These are phyloP conservation scores for Drosophila hamatofila DNA, from an alignment of 2,888 invertebrate species.

Conservation along the genomic window DNA sequence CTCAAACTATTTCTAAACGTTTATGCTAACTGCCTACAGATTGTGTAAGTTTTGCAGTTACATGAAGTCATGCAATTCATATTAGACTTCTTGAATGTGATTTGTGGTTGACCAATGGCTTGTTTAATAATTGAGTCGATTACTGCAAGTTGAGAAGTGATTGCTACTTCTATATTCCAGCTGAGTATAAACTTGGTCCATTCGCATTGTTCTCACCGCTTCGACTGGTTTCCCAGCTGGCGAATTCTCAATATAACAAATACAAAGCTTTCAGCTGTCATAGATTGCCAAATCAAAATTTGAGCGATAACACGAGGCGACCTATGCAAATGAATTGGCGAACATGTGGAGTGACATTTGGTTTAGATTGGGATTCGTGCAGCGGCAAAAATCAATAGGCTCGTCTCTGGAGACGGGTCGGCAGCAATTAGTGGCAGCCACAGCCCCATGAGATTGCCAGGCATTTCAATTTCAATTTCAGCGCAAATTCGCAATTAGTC, in stretches of 20 bases:
- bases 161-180: background rate
- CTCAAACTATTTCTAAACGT: background rate
- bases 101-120: background rate
- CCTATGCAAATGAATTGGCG: conserved; percentile 25
- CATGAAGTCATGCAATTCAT: background rate
- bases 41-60: background rate
- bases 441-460: conserved; percentile 31
- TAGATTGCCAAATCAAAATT: conserved; percentile 11
- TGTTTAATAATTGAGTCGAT: background rate
- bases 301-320: background rate
- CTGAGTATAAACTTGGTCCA: background rate
- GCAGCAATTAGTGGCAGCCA: conserved; percentile 55
- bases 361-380: conserved; percentile 30
- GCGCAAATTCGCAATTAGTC: conserved; percentile 70
- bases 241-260: conserved; percentile 1
- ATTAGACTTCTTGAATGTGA: background rate
- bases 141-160: background rate
- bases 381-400: conserved; percentile 45
- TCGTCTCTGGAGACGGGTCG: conserved; percentile 27
- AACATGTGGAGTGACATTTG: conserved; percentile 4
- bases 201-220: conserved; percentile 1
- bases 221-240: conserved; percentile 1
- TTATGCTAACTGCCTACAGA: background rate
- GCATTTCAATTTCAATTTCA: conserved; percentile 57
- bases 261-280: conserved; percentile 12